Base-by-base conservation (phyloP, 2,888 invertebrate species). In the Globia sparganii region DNA sequence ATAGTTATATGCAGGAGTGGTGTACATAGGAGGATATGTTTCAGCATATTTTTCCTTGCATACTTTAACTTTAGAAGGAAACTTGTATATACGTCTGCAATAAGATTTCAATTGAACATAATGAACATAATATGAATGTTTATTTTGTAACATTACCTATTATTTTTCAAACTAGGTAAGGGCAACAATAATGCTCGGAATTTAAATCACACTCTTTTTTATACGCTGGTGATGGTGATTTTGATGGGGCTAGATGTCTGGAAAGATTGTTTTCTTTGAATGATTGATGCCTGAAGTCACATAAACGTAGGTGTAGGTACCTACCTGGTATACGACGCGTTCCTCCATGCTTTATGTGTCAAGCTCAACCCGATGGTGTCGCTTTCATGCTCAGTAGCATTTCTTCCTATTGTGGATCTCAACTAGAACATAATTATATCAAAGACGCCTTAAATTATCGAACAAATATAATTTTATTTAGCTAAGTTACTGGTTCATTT, bases 1-100 rank as follows among this genome's bases (percentile, higher is more conserved):
- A 88, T 92, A 96, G 82, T 96, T 96, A 83, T 95, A 96, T 4
- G 95, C 92, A 37, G 96, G 96, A 73, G 95, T 93, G 61, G 83
- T 91, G 72, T 89, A 93, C 58, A 94, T 62, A 11, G 89, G 84
- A 25, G 96, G 96, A 85, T 95, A 96, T 4, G 64, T 78, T 61
- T 89, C 90, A 58, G 85, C 67, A 80, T 93, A 96, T 34, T 81
- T 91, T 87, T 96, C 96, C 34, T 92, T 91, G 83, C 96, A 96
- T 69, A 92, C 84, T 88, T 88, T 81, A 78, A 93, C 84, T 90
- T 90, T 79, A 70, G 49, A 9, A 46, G 40, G 3, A 49, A 62
- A 40, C 5, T 5, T 8, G 25, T 28, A n/a, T 21, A 0, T 5
- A 34, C n/a, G 49, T 61, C 85, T 84, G 75, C 49, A 80, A 85